phyloP scores from a whole-genome alignment of 1,140 invertebrate species.

The Hylaeus anthracinus region DNA sequence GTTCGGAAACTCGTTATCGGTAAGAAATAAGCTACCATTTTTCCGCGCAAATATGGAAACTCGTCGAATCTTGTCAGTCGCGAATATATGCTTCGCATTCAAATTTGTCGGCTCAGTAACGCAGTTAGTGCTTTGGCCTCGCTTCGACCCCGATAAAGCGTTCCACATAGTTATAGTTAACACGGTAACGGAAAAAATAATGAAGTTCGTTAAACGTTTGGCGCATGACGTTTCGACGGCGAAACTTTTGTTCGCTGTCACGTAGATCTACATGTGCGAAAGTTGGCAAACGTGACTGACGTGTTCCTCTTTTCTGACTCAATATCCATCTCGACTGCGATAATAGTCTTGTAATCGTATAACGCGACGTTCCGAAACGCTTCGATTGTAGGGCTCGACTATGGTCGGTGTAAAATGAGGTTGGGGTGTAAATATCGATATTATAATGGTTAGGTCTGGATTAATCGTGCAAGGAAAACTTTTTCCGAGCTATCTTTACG shows the following conservation, averaged over 20 bases:
- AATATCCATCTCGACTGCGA: background rate
- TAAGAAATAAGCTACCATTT: no score
- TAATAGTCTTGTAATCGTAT: no score
- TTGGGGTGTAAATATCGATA: no score
- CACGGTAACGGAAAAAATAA: background rate
- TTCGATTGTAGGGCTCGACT: no score
- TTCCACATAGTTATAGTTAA: no score
- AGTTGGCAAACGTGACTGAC: slow-evolving; percentile 1
- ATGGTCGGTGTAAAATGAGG: no score
- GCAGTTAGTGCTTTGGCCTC: background rate
- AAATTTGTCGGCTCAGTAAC: background rate
- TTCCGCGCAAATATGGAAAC: background rate
- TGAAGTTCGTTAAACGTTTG: background rate
- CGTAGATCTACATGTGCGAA: slow-evolving; percentile 18
- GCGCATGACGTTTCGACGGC: background rate
- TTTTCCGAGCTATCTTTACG: no score
- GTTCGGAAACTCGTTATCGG: no score
- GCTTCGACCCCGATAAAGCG: background rate
- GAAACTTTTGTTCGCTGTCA: slow-evolving; percentile 37
- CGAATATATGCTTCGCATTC: background rate
- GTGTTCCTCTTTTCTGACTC: background rate
- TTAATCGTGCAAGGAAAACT: no score
- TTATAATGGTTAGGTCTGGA: no score
- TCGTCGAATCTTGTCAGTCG: background rate
- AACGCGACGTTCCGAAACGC: no score